Evolutionary conservation across 1,140 invertebrate species (phyloP), one percentile per base, ranked within the genome.

Genomic region (Papilio dardanus): DNA sequence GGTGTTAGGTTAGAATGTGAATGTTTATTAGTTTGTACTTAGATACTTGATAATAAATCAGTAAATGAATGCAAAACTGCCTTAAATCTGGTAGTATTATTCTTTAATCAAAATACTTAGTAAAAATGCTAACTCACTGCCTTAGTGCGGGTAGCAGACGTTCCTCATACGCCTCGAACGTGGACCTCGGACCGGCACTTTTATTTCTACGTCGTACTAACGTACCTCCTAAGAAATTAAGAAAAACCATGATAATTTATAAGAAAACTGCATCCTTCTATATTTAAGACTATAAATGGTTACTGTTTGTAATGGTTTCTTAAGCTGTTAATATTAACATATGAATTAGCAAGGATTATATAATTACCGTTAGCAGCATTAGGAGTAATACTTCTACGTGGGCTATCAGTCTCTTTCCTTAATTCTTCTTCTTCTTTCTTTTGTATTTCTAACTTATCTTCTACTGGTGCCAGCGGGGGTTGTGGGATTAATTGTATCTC

Each of bases 141-240:
- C 97, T 95, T 8, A 97, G 90, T 28, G 97, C 96, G 31, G 97
- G 97, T 78, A 98, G 94, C 0, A 96, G 95, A 76, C 97, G 94
- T 83, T 98, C 97, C 86, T 98, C 97, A 85, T 98, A 98, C 50
- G 97, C 96, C 88, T 97, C 97, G 83, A 97, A 97, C 8, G 96
- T 97, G n/a, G 95, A 96, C 74, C 96, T 95, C 19, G 95, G 95
- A 16, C 95, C 95, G 1, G 96, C 96, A 30, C 96, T 97, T 90
- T 96, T 96, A 69, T 97, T 97, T 85, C 96, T 95, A 69, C 96
- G 92, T 79, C 96, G 94, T 35, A 96, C 87, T n/a, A 95, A 77
- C 40, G 89, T 87, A 78, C 86, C 86, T 82, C 78, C n/a, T n/a
- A n/a, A 68, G 82, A 54, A 74, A 76, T 78, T 73, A 74, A 21